A percentile compares a stretch with the other conserved stretches of the same genome.
Conservation (phyloP, 1,140 invertebrate species). For the Piezodorus guildinii region DNA sequence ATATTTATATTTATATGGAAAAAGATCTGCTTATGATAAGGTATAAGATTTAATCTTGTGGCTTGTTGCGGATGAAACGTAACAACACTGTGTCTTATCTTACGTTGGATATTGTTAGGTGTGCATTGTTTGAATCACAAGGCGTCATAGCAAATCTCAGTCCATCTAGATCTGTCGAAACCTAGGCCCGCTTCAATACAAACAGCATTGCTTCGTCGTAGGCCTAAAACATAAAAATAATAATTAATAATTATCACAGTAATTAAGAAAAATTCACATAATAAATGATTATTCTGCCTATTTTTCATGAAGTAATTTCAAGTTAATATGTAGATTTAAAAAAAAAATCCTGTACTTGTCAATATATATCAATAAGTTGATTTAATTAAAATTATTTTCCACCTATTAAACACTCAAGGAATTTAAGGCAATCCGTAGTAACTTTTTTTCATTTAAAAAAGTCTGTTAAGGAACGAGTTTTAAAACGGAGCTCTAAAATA, state of each 20-base stretch:
- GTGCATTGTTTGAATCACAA: conserved; percentile 19
- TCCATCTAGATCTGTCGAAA: conserved; percentile 15
- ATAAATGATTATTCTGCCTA: no score
- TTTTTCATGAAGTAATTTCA: no score
- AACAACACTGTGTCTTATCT: conserved; percentile 2
- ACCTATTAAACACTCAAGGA: no score
- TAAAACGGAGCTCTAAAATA: no score
- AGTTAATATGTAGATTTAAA: no score
- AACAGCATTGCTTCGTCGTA: not conserved
- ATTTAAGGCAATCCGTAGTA: no score
- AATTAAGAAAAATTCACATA: not conserved
- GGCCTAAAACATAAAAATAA: conserved; percentile 13
- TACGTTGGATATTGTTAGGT: conserved; percentile 14
- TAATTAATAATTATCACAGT: not conserved
- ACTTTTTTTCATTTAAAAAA: no score
- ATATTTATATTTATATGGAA: not conserved
- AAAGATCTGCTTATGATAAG: not conserved
- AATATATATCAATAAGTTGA: no score
- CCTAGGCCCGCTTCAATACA: conserved; percentile 17
- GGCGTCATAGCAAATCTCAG: conserved; percentile 19
- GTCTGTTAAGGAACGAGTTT: no score
- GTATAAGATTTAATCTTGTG: conserved; percentile 3
- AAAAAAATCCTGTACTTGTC: no score
- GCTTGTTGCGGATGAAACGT: not conserved
- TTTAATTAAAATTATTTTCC: no score